Percentiles rank a stretch among this genome's conserved stretches.
Conservation (phyloP, 2,113 vertebrate species). For the Pogonocichla stellata region DNA sequence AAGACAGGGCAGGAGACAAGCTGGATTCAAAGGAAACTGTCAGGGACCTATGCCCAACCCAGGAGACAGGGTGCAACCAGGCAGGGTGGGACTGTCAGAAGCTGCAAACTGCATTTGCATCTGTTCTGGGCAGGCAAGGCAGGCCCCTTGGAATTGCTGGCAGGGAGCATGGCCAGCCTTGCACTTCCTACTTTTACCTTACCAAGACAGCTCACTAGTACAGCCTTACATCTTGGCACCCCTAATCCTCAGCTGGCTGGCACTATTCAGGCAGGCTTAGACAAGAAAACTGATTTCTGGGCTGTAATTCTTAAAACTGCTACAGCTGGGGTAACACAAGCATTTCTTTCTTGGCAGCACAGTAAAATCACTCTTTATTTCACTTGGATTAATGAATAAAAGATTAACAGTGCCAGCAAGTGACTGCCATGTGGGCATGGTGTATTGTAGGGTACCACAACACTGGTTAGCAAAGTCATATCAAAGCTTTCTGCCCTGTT, state of each 20-base stretch:
- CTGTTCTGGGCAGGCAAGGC: background rate
- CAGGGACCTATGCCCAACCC: background rate
- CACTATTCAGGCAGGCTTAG: background rate
- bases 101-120: background rate
- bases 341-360: background rate
- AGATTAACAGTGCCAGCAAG: background rate
- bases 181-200: background rate
- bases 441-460: background rate
- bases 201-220: background rate
- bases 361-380: background rate
- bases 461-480: background rate
- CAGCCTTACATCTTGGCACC: background rate
- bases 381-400: background rate
- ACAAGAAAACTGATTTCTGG: background rate
- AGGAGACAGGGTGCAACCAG: background rate
- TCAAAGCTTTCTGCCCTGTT: background rate
- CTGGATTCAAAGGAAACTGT: background rate
- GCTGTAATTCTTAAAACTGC: background rate
- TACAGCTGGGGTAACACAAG: background rate
- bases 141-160: background rate
- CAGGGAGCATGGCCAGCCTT: background rate
- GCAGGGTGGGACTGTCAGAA: rapidly evolving
- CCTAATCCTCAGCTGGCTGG: background rate
- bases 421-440: background rate
- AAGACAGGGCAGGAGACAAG: background rate